Conservation (phyloP, 2,113 vertebrate species). For the Saguinus imperator region DNA sequence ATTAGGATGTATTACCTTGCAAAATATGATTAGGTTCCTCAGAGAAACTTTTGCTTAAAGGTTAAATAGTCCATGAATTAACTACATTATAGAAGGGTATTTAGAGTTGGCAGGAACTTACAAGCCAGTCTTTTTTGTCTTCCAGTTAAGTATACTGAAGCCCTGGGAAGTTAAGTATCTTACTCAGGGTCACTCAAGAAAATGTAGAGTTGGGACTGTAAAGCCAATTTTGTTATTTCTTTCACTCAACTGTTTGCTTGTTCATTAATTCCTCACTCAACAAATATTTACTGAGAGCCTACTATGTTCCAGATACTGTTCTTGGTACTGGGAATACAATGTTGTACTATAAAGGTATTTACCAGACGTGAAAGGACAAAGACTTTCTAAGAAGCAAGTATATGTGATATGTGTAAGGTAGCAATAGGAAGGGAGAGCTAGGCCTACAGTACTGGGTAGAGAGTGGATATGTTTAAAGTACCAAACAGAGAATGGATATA, state of each 20-base stretch:
- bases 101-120: background rate
- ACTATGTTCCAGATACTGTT: background rate
- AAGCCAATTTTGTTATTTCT: background rate
- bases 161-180: background rate
- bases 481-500: background rate
- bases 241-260: background rate
- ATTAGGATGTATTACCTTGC: background rate
- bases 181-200: background rate
- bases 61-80: conserved; percentile 6
- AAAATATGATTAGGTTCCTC: conserved; percentile 11
- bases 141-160: background rate
- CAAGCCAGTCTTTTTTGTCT: background rate
- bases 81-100: background rate
- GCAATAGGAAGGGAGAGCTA: background rate
- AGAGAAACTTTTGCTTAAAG: conserved; percentile 8
- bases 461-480: background rate
- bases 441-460: background rate
- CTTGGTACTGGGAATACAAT: background rate
- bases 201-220: background rate
- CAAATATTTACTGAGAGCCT: background rate
- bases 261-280: background rate
- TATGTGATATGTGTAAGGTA: background rate
- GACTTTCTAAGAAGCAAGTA: conserved; percentile 8
- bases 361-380: background rate
- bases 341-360: background rate